Base-by-base conservation (phyloP, 2,113 vertebrate genomes). In the Zosterops japonicus region DNA sequence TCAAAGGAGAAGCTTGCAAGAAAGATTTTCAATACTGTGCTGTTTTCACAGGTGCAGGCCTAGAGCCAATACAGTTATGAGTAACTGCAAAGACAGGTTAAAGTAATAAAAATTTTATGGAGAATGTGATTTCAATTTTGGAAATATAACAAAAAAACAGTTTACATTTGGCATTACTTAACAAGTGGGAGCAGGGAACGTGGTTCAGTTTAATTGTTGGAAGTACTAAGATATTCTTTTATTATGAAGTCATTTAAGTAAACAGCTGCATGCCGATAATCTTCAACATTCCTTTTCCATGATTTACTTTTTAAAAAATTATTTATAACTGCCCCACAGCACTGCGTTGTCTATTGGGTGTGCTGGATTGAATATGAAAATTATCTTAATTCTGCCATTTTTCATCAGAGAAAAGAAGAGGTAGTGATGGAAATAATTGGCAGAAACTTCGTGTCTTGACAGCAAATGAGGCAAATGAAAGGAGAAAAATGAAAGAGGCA, bases 11-110 rank as follows among this genome's bases (percentile, higher is more conserved):
- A 87, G 46, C 59, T 85, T 74, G 78, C 77, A 91, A 95, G 77
- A 84, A 56, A 95, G 89, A 94, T 91, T 95, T 93, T 85, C 94
- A 93, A 93, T 95, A 94, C 11, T 7, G 2, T 8, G 49, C 29
- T 91, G 41, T 65, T 94, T 83, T 68, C 42, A 69, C 0, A 0
- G 49, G 65, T 2, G 1, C 49, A 69, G 91, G 77, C 57, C 74
- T 83, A 49, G 21, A 87, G 70, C 36, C 70, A 96, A 35, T 17
- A 11, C 8, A 75, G 49, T 65, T 71, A 91, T 31, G 29, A 85
- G 50, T 60, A 76, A 91, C 44, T 71, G 78, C 63, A 93, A 94
- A 93, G 70, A 16, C 74, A 83, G 33, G 81, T 83, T 65, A 87
- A 95, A 91, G 4, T 22, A 95, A 72, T 82, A 70, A 19, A 8